A percentile compares a stretch with the other conserved stretches of the same genome.
Evolutionary conservation across 2,888 invertebrate genomes (phyloP).

Genomic region (Phragmatobia fuliginosa): DNA sequence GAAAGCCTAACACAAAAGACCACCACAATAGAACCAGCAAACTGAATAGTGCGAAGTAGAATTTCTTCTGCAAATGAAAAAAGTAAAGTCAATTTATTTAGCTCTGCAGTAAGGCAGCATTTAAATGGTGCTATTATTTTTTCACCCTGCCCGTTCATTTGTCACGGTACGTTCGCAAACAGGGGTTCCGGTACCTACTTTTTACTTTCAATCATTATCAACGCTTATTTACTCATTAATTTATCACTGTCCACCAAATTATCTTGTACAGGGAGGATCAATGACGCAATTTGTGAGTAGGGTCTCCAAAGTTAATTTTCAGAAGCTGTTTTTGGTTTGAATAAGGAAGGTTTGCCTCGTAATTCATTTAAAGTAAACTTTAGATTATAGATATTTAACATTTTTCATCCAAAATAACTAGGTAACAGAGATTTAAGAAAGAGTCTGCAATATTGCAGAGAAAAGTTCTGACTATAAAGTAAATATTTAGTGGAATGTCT

Average conservation of each 20-base stretch:
- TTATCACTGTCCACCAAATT: slow-evolving; percentile 79
- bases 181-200: slow-evolving; percentile 61
- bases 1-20: slow-evolving; percentile 8
- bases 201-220: slow-evolving; percentile 77
- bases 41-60: slow-evolving; percentile 26
- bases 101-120: slow-evolving; percentile 68
- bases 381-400: neutral
- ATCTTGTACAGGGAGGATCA: slow-evolving; percentile 62
- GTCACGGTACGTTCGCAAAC: slow-evolving; percentile 59
- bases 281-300: slow-evolving; percentile 55
- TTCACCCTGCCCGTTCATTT: slow-evolving; percentile 67
- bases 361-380: neutral
- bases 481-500: neutral
- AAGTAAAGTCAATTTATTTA: slow-evolving; percentile 70
- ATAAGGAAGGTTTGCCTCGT: neutral
- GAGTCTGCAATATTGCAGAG: too few relatives aligned
- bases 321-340: neutral
- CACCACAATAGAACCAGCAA: slow-evolving; percentile 14
- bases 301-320: slow-evolving; percentile 19
- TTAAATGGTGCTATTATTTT: slow-evolving; percentile 77
- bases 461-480: too few relatives aligned
- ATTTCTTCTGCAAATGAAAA: slow-evolving; percentile 33
- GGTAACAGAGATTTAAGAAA: too few relatives aligned
- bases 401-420: too few relatives aligned
- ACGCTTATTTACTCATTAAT: slow-evolving; percentile 81